Evolutionary conservation across 2,113 vertebrate genomes (phyloP).

Genomic region (Corythornis vintsioides): DNA sequence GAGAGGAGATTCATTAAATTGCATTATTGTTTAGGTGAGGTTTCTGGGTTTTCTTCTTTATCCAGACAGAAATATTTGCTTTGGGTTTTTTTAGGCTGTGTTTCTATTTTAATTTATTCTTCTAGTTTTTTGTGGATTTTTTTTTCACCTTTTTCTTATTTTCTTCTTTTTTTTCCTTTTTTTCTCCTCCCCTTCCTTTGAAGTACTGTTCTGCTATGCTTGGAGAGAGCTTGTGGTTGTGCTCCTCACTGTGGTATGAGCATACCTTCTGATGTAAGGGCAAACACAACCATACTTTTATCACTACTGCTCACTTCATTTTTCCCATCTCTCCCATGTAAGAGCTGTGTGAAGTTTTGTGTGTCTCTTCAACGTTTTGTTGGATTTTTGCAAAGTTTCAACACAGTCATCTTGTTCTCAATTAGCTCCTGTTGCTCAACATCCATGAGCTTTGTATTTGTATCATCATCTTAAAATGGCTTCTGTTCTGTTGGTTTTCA

Average conservation of each 20-base stretch:
- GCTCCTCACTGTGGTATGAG: not conserved
- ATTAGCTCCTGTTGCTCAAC: not conserved
- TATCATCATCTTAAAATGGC: not conserved
- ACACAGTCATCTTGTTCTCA: not conserved
- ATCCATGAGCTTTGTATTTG: not conserved
- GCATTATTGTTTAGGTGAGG: not conserved
- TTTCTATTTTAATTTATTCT: not conserved
- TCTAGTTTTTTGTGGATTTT: not conserved
- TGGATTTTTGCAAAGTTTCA: not conserved
- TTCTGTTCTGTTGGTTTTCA: not conserved
- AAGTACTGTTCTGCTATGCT: not conserved
- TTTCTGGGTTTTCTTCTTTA: not conserved
- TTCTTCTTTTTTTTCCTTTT: not conserved
- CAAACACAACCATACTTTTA: not conserved
- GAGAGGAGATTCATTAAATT: not conserved
- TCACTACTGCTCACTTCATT: not conserved
- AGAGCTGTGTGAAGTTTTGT: not conserved
- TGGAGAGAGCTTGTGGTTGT: not conserved
- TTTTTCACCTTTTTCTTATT: not conserved
- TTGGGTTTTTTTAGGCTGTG: not conserved
- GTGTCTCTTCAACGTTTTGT: not conserved
- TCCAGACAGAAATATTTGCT: not conserved
- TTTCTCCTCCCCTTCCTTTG: not conserved
- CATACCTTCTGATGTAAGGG: not conserved
- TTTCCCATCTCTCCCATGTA: not conserved